phyloP scores from a whole-genome alignment of 53 echinoderm and acorn worm genomes.

The Crossaster papposus region DNA sequence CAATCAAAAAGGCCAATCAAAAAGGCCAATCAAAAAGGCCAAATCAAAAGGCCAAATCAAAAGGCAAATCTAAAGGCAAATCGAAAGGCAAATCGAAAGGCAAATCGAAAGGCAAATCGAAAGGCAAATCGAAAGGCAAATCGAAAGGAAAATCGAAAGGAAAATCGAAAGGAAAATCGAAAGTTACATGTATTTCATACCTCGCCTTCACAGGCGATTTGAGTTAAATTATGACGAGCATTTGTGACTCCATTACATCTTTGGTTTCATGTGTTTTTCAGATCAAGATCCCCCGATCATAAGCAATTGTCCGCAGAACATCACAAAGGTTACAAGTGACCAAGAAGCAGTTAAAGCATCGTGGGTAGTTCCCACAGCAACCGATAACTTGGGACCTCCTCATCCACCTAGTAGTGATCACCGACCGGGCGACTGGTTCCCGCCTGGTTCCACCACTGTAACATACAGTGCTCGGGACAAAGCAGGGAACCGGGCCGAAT shows the following conservation, averaged over 20 bases:
- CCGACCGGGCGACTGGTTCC: constrained; percentile 41
- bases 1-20: too few relatives aligned
- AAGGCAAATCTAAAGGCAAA: too few relatives aligned
- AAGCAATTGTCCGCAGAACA: constrained; percentile 24
- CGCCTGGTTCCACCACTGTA: constrained; percentile 35
- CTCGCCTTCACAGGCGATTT: too few relatives aligned
- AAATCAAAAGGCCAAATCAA: too few relatives aligned
- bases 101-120: too few relatives aligned
- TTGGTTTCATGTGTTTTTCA: not conserved
- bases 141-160: too few relatives aligned
- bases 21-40: too few relatives aligned
- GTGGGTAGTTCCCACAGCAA: constrained; percentile 26
- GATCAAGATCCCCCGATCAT: constrained; percentile 21
- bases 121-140: too few relatives aligned
- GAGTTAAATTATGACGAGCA: too few relatives aligned
- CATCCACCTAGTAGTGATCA: not conserved
- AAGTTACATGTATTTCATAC: too few relatives aligned
- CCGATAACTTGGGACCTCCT: constrained; percentile 41
- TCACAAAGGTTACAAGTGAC: constrained; percentile 3
- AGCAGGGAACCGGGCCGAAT: constrained; percentile 37
- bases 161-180: too few relatives aligned
- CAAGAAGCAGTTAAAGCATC: not conserved
- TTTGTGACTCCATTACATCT: not conserved
- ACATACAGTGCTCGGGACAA: constrained; percentile 32
- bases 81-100: too few relatives aligned